Evolutionary conservation across 1,140 invertebrate genomes (phyloP), one percentile per base, ranked within the genome.

Genomic region (Drosophila obscura): DNA sequence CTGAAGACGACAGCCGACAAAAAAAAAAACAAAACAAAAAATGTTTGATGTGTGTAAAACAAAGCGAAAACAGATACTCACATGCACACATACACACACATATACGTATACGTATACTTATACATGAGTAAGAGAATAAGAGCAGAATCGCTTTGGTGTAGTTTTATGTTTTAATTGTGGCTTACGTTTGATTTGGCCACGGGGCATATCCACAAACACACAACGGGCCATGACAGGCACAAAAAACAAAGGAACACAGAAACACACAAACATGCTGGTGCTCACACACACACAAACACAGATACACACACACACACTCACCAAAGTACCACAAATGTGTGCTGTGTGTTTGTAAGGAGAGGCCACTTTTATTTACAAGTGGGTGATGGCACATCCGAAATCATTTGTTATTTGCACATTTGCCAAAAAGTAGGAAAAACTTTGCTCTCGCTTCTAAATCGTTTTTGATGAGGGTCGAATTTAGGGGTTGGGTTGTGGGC

Each of bases 401-500:
- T 84, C 81, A 84, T 84, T 84, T 84, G 81, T 84, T 84, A 84
- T 84, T 84, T 84, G 83, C 82, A 88, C 83, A 85, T 88, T 88
- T 78, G 83, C 79, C 79, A 78, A 68, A 72, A 63, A 77, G 80
- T 68, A 83, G 26, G 64, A 62, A 78, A 76, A 85, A 82, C 63
- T 85, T 88, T 85, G 50, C 48, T 22, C 39, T 59, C 63, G 51
- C 79, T 75, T 67, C 80, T 82, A 88, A 82, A 88, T 83, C 83
- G 74, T 68, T 79, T 88, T 85, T 85, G 81, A 85, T 85, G 82
- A 88, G 82, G 82, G 82, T 85, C 64, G 43, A 45, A 68, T 65
- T 11, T 39, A 5, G 31, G 51, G 16, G 19, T 24, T 15, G 16
- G 45, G 45, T 2, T 5, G 51, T 44, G 60, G 24, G 6, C 2